These are phyloP conservation scores for Phaedon cochleariae DNA, from an alignment of 2,888 invertebrate genomes.

Conservation along the genomic window DNA sequence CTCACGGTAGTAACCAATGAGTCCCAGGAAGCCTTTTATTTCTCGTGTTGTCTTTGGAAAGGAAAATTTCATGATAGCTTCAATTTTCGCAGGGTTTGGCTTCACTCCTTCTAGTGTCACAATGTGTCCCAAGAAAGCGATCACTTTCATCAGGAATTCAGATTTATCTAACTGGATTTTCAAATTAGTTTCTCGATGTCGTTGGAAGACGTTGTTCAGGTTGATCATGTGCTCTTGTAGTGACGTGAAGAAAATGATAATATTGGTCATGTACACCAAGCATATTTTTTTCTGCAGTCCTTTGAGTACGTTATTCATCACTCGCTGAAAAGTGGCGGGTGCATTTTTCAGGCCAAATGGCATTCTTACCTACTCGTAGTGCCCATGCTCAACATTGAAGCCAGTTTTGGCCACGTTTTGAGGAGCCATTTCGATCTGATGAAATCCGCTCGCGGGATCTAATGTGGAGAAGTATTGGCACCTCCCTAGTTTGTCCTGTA, in stretches of 20 bases:
- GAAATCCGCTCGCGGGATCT: slow-evolving; percentile 23
- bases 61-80: slow-evolving; percentile 35
- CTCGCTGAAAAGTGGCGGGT: slow-evolving; percentile 28
- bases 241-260: slow-evolving; percentile 10
- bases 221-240: slow-evolving; percentile 21
- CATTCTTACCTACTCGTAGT: slow-evolving; percentile 22
- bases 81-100: slow-evolving; percentile 39
- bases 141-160: slow-evolving; percentile 31
- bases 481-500: slow-evolving; percentile 16
- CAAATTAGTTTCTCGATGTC: slow-evolving; percentile 22
- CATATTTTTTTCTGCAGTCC: slow-evolving; percentile 31
- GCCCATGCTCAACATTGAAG: slow-evolving; percentile 26
- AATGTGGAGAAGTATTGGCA: slow-evolving; percentile 15
- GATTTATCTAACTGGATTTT: slow-evolving; percentile 35
- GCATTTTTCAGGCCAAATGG: slow-evolving; percentile 34
- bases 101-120: slow-evolving; percentile 30
- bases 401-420: slow-evolving; percentile 22
- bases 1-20: slow-evolving; percentile 37
- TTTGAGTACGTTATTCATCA: slow-evolving; percentile 29
- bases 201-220: background rate
- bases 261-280: slow-evolving; percentile 40
- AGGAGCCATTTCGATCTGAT: slow-evolving; percentile 31
- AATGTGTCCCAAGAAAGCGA: slow-evolving; percentile 31
- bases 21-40: slow-evolving; percentile 39
- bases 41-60: slow-evolving; percentile 38